Percentiles rank a stretch among this genome's conserved stretches.
These are phyloP conservation scores for Wasmannia auropunctata DNA, from an alignment of 1,140 invertebrate genomes.

Conservation along the genomic window DNA sequence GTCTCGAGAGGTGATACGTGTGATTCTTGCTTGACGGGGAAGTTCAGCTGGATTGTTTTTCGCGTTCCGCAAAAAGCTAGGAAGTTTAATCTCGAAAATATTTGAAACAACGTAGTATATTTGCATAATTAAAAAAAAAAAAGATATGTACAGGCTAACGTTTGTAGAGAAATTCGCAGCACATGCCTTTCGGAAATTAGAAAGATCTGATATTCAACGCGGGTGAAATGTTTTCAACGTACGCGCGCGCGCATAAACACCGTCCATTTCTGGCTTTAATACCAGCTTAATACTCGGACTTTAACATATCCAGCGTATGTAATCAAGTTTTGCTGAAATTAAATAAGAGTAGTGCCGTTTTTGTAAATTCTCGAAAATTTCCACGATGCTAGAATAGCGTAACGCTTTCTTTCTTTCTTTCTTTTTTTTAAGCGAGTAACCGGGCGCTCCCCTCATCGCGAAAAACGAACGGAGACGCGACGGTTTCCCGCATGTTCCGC, in stretches of 20 bases:
- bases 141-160: background rate
- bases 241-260: background rate
- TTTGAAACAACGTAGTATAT: background rate
- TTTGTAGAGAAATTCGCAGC: background rate
- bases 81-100: slow-evolving; percentile 3
- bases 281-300: background rate
- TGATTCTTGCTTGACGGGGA: background rate
- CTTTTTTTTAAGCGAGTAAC: background rate
- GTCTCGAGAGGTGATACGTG: background rate
- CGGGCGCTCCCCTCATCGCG: background rate
- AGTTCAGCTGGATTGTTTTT: background rate
- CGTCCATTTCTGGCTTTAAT: background rate
- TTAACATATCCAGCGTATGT: background rate
- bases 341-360: slow-evolving; percentile 20
- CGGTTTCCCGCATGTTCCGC: slow-evolving; percentile 11
- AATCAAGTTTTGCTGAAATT: slow-evolving; percentile 18
- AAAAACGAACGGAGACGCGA: background rate
- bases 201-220: background rate
- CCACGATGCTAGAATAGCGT: background rate
- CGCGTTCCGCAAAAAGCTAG: background rate
- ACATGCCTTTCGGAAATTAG: background rate
- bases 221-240: background rate
- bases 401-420: slow-evolving; percentile 28
- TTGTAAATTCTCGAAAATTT: background rate
- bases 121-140: background rate